Conservation (phyloP, 1,140 invertebrate species). For the Paralvinella palmiformis region DNA sequence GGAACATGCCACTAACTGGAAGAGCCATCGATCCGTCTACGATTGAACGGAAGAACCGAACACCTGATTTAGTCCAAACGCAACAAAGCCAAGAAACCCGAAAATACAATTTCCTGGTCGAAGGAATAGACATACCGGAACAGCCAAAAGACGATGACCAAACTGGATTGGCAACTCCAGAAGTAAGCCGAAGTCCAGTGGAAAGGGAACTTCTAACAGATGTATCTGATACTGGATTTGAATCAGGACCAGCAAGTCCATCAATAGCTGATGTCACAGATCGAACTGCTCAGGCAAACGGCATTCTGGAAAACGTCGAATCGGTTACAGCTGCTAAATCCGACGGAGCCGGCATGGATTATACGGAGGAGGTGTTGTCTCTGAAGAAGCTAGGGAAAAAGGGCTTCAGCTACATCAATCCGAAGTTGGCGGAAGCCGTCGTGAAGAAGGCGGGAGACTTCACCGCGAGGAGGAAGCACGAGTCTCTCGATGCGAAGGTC, state of each 20-base stretch:
- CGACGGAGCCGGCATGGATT: background rate
- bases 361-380: background rate
- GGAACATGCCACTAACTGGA: slow-evolving; percentile 8
- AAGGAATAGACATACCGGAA: slow-evolving; percentile 18
- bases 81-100: background rate
- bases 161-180: background rate
- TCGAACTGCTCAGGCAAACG: too few species aligned
- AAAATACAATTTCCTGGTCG: slow-evolving; percentile 17
- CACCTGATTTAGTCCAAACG: background rate
- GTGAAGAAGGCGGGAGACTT: slow-evolving; percentile 15
- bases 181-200: background rate
- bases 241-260: too few species aligned
- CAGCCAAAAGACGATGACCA: background rate
- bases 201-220: too few species aligned
- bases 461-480: slow-evolving; percentile 17
- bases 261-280: too few species aligned
- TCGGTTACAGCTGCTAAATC: too few species aligned
- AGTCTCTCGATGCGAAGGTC: slow-evolving; percentile 15
- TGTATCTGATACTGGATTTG: too few species aligned
- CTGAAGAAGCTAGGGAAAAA: background rate
- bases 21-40: background rate
- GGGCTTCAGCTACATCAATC: slow-evolving; percentile 17
- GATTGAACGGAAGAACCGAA: background rate
- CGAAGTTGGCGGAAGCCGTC: slow-evolving; percentile 12
- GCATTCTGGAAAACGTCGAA: too few species aligned